These are phyloP conservation scores for Lepilemur ruficaudatus DNA, from an alignment of 2,797 vertebrate genomes.

Conservation along the genomic window DNA sequence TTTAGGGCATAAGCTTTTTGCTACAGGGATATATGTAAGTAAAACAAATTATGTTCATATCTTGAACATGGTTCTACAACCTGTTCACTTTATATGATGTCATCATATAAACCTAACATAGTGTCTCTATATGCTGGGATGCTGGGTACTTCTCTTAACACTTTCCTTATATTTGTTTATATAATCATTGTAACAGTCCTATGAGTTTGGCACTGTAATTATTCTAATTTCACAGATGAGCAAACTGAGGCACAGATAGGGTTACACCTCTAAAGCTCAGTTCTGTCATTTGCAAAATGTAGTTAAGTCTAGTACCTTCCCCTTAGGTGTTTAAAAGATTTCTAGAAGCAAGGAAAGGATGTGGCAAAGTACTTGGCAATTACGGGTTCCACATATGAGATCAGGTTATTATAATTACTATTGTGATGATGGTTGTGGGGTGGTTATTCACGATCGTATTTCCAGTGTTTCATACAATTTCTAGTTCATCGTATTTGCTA, in stretches of 20 bases:
- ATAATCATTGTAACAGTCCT: background rate
- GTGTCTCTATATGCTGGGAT: background rate
- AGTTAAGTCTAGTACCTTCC: background rate
- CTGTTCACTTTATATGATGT: background rate
- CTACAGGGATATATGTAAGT: background rate
- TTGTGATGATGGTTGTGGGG: background rate
- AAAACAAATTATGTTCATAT: background rate
- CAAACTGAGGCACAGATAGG: background rate
- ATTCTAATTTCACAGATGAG: background rate
- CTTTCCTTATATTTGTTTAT: background rate
- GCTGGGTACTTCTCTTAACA: background rate
- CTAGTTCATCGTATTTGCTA: background rate
- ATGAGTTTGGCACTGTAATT: background rate
- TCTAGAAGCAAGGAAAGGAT: background rate
- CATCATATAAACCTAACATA: background rate
- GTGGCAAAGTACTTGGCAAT: background rate
- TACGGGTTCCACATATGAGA: background rate
- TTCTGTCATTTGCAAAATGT: background rate
- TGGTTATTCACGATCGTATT: background rate
- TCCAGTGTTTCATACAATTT: background rate
- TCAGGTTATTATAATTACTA: background rate
- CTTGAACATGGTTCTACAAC: background rate
- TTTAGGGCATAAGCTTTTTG: background rate
- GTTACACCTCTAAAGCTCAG: background rate
- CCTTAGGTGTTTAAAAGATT: background rate